These are phyloP conservation scores for Prionace glauca DNA, from an alignment of 2,797 vertebrate genomes.

Conservation along the genomic window DNA sequence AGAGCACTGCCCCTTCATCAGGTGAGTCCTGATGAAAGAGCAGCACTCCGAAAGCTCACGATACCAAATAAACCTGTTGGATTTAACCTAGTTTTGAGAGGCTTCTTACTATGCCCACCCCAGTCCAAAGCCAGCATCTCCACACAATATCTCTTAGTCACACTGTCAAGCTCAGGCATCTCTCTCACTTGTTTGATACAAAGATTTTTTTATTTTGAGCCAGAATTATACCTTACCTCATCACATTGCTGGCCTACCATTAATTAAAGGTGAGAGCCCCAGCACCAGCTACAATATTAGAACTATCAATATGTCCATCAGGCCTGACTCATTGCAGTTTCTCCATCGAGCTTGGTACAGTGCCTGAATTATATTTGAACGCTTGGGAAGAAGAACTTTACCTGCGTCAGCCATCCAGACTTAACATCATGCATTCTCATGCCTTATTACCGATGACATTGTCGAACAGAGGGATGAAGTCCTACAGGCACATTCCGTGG, in stretches of 20 bases:
- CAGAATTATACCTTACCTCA: background rate
- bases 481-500: no score
- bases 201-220: background rate
- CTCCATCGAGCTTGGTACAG: no score
- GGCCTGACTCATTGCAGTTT: background rate
- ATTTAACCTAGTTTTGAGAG: no score
- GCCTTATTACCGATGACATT: no score
- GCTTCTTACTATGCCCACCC: no score
- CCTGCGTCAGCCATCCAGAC: no score
- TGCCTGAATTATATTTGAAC: background rate
- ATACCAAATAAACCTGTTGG: no score
- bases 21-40: no score
- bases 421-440: background rate
- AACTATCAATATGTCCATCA: background rate
- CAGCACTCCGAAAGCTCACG: no score
- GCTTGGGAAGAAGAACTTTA: background rate
- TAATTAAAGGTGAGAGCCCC: background rate
- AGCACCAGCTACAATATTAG: background rate
- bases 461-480: no score
- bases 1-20: no score
- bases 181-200: background rate
- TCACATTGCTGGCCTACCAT: background rate
- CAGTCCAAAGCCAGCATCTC: no score
- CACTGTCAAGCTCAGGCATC: background rate
- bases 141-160: background rate